These are phyloP conservation scores for Tichodroma muraria DNA, from an alignment of 2,113 vertebrate species.

Conservation along the genomic window DNA sequence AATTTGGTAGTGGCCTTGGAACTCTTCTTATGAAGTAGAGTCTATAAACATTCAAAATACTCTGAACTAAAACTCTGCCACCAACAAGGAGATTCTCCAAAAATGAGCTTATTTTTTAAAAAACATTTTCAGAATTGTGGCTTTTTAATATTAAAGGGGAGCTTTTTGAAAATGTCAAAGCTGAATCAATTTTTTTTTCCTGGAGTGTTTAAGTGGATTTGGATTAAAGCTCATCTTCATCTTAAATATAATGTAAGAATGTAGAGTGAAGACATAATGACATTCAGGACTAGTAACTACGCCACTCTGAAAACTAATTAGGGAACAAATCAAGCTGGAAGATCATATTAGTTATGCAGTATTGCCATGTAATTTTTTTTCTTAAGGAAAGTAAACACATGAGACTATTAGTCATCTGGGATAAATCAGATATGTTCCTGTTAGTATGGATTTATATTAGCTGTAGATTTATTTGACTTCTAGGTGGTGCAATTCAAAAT, in stretches of 20 bases:
- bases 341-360: not conserved
- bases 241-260: not conserved
- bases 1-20: not conserved
- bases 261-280: not conserved
- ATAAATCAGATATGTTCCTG: not conserved
- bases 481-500: not conserved
- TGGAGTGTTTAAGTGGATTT: not conserved
- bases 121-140: not conserved
- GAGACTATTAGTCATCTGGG: not conserved
- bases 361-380: not conserved
- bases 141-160: not conserved
- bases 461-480: not conserved
- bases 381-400: not conserved
- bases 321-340: not conserved
- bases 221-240: not conserved
- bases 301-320: slow-evolving; percentile 8
- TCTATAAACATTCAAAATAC: not conserved
- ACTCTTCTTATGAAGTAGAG: not conserved
- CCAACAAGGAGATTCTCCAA: not conserved
- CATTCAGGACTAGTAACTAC: not conserved
- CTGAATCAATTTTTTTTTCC: not conserved
- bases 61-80: not conserved
- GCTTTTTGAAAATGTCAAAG: not conserved
- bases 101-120: not conserved
- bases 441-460: not conserved